phyloP scores from a whole-genome alignment of 2,888 invertebrate genomes.

The Drosophila basisetae region DNA sequence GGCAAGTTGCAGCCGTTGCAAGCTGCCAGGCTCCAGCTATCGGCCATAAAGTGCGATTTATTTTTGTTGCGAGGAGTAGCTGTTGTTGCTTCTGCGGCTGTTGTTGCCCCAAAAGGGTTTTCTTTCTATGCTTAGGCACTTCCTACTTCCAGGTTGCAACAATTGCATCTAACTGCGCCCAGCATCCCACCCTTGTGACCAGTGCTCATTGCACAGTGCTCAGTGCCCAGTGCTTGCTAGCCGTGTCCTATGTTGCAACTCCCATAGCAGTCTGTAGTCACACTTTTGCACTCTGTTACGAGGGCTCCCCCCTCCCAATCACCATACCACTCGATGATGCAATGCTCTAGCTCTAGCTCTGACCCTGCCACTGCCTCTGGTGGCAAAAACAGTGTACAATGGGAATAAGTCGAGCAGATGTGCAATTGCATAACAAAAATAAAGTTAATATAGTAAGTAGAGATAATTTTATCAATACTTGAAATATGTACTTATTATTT shows the following conservation, averaged over 20 bases:
- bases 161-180: slow-evolving; percentile 28
- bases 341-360: slow-evolving; percentile 50
- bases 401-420: slow-evolving; percentile 12
- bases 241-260: slow-evolving; percentile 21
- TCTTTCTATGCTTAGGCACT: slow-evolving; percentile 54
- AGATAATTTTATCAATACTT: background rate
- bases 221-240: background rate
- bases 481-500: background rate
- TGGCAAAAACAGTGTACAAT: slow-evolving; percentile 25
- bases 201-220: background rate
- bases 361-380: slow-evolving; percentile 49
- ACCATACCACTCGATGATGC: slow-evolving; percentile 73
- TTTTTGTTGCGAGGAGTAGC: slow-evolving; percentile 63
- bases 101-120: slow-evolving; percentile 57
- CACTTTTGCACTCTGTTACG: slow-evolving; percentile 68
- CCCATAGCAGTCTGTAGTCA: slow-evolving; percentile 52
- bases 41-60: slow-evolving; percentile 80
- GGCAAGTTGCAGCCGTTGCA: slow-evolving; percentile 64
- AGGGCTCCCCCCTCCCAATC: slow-evolving; percentile 43
- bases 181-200: slow-evolving; percentile 27
- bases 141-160: slow-evolving; percentile 74
- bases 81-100: slow-evolving; percentile 7
- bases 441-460: background rate
- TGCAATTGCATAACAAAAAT: background rate
- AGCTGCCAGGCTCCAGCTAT: slow-evolving; percentile 30